Evolutionary conservation across 2,888 invertebrate species (phyloP), one percentile per base, ranked within the genome.

Genomic region (Zaprionus lineosus): DNA sequence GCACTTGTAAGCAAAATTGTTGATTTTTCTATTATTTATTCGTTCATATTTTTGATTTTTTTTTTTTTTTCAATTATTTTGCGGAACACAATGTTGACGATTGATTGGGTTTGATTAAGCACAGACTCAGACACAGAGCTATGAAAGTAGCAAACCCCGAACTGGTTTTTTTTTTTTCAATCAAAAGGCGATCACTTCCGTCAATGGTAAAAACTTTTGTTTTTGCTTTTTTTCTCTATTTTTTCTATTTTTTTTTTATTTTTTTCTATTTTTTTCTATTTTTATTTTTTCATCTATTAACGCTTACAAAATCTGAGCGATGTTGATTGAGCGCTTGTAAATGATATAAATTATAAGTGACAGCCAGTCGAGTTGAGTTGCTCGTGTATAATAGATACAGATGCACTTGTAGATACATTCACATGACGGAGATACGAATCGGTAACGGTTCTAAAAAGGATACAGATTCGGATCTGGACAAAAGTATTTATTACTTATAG

Each of bases 41-140:
- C n/a, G 19, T 3, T 19, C 5, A 3, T 19, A 3, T 24, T 46
- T 52, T 51, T 37, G 24, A 36, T 41, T 44, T 69, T 39, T 29
- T 39, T 40, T 43, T 31, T 29, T 33, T 11, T 40, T 29, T 21
- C 26, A 18, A 29, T 16, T 53, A 21, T 50, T 69, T 69, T 79
- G 60, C 84, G 84, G 78, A 78, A 78, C 77, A 76, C 41, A 66
- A 76, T 61, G 56, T 70, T 63, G 84, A 58, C 77, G 74, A 78
- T 78, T 78, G 84, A 78, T 84, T 78, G 78, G 67, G 51, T 70
- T 76, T 70, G 84, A 84, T 78, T 81, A 77, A 64, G 64, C 74
- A 44, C 52, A 57, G 28, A 34, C 15, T 36, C 26, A 12, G 18
- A 7, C 6, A 57, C 46, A 51, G 6, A 79, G 60, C 56, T 76